Conservation (phyloP, 2,888 invertebrate species). For the Folsomia candida region DNA sequence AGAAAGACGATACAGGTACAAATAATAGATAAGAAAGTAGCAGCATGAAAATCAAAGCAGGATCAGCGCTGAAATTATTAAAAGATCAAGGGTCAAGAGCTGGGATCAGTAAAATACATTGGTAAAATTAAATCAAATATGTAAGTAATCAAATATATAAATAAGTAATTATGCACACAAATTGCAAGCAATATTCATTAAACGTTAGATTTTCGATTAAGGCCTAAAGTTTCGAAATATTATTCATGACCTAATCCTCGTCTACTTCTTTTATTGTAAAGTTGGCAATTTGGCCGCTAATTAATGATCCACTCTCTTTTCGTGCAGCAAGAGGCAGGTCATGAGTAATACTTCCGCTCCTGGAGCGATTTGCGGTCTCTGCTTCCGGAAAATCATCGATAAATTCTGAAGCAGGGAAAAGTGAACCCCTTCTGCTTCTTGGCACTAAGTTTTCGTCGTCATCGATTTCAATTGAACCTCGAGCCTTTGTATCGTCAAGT, state of each 20-base stretch:
- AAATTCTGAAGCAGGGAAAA: slow-evolving; percentile 47
- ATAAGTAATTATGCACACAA: no score
- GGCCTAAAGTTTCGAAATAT: no score
- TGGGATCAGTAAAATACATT: no score
- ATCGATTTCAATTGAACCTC: slow-evolving; percentile 38
- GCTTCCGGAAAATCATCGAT: slow-evolving; percentile 45
- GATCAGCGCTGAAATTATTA: no score
- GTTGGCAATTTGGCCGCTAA: background rate
- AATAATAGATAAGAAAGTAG: no score
- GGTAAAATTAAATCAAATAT: no score
- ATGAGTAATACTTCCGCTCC: background rate
- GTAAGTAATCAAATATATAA: no score
- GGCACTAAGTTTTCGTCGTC: slow-evolving; percentile 40
- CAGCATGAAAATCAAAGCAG: no score
- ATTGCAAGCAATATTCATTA: background rate
- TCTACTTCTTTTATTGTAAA: slow-evolving; percentile 3
- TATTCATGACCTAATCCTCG: background rate
- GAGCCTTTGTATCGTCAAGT: slow-evolving; percentile 36
- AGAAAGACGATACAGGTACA: no score
- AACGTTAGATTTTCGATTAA: background rate
- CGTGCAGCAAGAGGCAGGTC: background rate
- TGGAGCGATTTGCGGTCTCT: background rate
- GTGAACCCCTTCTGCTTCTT: slow-evolving; percentile 41
- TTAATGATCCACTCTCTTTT: background rate
- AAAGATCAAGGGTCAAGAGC: no score